Percentiles rank a stretch among this genome's conserved stretches.
Conservation (phyloP, 1,140 invertebrate genomes). For the Heliconius himera region DNA sequence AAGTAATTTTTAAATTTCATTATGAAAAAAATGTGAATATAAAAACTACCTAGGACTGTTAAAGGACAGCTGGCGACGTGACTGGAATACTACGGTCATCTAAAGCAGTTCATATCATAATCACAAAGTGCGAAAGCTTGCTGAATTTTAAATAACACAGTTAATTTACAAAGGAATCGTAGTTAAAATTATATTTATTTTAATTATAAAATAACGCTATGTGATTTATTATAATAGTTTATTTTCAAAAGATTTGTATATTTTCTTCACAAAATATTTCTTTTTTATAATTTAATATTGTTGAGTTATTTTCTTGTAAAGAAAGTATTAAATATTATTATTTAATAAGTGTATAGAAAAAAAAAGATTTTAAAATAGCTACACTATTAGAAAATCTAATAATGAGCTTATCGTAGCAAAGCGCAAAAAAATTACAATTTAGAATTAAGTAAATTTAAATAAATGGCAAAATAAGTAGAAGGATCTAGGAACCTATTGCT, state of each 20-base stretch:
- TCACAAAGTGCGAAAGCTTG: slow-evolving; percentile 55
- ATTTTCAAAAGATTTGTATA: neutral
- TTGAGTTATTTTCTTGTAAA: too few relatives aligned
- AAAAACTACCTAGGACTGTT: slow-evolving; percentile 59
- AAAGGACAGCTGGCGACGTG: slow-evolving; percentile 60
- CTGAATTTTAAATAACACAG: slow-evolving; percentile 64
- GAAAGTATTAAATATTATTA: too few relatives aligned
- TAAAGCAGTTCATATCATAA: slow-evolving; percentile 62
- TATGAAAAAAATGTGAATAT: neutral
- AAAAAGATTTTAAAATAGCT: too few relatives aligned
- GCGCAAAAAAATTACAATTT: neutral
- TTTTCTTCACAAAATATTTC: too few relatives aligned
- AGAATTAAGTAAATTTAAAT: too few relatives aligned
- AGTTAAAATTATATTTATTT: neutral
- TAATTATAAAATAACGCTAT: neutral
- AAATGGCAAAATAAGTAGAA: too few relatives aligned
- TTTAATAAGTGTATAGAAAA: too few relatives aligned
- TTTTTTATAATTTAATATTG: too few relatives aligned
- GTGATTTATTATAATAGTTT: neutral
- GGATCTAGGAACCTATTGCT: too few relatives aligned
- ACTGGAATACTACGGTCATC: slow-evolving; percentile 57
- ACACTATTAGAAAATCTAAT: too few relatives aligned
- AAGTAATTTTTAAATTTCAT: slow-evolving; percentile 13
- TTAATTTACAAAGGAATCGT: slow-evolving; percentile 43
- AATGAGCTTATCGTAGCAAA: neutral